Base-by-base conservation (phyloP, 1,140 invertebrate genomes). In the Trachymyrmex septentrionalis region DNA sequence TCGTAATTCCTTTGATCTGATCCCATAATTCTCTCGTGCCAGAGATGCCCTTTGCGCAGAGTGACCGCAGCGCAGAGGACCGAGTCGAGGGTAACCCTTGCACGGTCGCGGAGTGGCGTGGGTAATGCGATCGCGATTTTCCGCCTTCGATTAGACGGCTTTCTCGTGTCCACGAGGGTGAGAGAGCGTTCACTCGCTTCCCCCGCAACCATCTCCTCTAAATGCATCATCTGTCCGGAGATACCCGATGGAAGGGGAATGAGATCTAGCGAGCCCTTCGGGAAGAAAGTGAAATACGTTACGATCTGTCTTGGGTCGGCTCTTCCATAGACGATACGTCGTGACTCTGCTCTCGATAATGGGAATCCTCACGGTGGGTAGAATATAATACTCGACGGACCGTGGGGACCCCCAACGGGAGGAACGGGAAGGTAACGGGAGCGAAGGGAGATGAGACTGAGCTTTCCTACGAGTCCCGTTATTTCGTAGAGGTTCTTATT, bases 241-340 rank as follows among this genome's bases (percentile, higher is more conserved):
- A 57, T 16, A 61, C 6, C 6, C 48, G 57, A 27, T 34, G 59
- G 53, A 44, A 30, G 19, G 21, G 61, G 48, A 48, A 53, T 53
- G 57, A 81, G 85, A 91, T 89, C 87, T 86, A 86, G 87, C 88
- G 87, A 90, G 73, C 88, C 92, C 92, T 92, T 88, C 88, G 92
- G 92, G 93, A 93, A 92, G 93, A 94, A 94, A 94, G 93, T 94
- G 93, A 94, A 94, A 92, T 93, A 93, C 92, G 91, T 93, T 93
- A 92, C 92, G 92, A 93, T 93, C 90, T 89, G 90, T 91, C 92
- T 92, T 87, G 87, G 88, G 90, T 85, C 87, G 34, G 88, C 90
- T 92, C 92, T 91, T 94, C 92, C 93, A 86, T 76, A 87, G 93
- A 92, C 93, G 92, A 93, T 93, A 93, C 93, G 92, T 94, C 93